Evolutionary conservation across 1,140 invertebrate species (phyloP), one percentile per base, ranked within the genome.

Genomic region (Polypedilum pembai): DNA sequence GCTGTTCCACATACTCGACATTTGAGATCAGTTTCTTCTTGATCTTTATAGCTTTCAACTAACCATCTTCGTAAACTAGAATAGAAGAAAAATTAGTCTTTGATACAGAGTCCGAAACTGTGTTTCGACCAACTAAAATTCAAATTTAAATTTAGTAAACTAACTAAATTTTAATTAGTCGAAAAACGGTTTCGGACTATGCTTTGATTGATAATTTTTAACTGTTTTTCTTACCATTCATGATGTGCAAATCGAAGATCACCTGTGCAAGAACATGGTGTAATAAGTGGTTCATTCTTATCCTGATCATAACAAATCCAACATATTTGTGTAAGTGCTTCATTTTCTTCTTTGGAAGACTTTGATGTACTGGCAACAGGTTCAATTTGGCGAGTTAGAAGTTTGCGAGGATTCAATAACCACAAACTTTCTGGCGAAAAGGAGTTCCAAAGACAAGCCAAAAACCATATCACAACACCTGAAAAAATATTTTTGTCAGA

Each of bases 281-380:
- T 89, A 80, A 97, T 96, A 24, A 96, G 83, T 4, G 92, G 89
- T 80, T 95, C 93, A 3, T 85, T 85, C 75, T 90, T 87, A 7
- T 94, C 89, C 74, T 83, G 86, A 82, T 97, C 94, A 79, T 96
- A 96, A 83, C 94, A 97, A 78, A 97, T 96, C 93, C 93, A 97
- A 83, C 95, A 97, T 75, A 79, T 79, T 65, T 85, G 74, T 33
- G 24, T 33, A 75, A 85, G 84, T 40, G 82, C 81, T 77, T 85
- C 84, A 15, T 81, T 81, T 75, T 83, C 82, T 74, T 83, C 82
- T 72, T 81, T 82, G 76, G 80, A 82, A 78, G 78, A 81, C 40
- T 74, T 79, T 77, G 81, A 78, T 12, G 80, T 76, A 0, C 80
- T 81, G 20, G 81, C 80, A 78, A 82, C 80, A 8, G 81, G 81